phyloP scores from a whole-genome alignment of 2,888 invertebrate genomes.

The Ceratothoa steindachneri region DNA sequence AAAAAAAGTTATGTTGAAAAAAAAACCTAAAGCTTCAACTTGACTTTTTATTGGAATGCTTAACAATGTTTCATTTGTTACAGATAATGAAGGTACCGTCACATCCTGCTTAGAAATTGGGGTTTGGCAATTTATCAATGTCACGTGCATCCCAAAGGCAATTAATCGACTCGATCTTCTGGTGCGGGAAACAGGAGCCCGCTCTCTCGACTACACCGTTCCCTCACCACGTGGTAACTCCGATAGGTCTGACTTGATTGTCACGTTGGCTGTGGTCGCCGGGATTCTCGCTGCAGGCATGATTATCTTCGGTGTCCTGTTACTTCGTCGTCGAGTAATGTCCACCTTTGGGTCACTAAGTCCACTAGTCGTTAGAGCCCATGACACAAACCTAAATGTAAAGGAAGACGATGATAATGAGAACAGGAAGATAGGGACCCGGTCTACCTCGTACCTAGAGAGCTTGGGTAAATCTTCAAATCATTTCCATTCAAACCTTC shows the following conservation, averaged over 20 bases:
- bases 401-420: not conserved
- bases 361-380: not conserved
- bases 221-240: not conserved
- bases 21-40: not conserved
- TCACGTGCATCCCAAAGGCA: constrained; percentile 45
- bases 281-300: constrained; percentile 32
- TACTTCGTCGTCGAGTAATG: constrained; percentile 25
- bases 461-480: not conserved
- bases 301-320: constrained; percentile 28
- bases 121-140: constrained; percentile 48
- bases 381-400: not conserved
- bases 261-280: constrained; percentile 31
- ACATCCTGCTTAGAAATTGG: constrained; percentile 48
- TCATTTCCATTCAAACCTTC: not conserved
- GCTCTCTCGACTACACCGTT: not conserved
- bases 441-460: not conserved
- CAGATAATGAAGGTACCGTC: constrained; percentile 47
- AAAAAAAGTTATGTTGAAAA: not conserved
- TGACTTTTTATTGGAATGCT: not conserved
- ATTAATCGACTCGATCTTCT: constrained; percentile 4
- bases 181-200: constrained; percentile 33
- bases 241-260: constrained; percentile 1
- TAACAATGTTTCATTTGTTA: not conserved
- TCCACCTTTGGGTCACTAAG: constrained; percentile 23
- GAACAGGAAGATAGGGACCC: not conserved